Percentiles rank a stretch among this genome's conserved stretches.
Conservation (phyloP, 1,140 invertebrate genomes). For the Lordiphosa mommai region DNA sequence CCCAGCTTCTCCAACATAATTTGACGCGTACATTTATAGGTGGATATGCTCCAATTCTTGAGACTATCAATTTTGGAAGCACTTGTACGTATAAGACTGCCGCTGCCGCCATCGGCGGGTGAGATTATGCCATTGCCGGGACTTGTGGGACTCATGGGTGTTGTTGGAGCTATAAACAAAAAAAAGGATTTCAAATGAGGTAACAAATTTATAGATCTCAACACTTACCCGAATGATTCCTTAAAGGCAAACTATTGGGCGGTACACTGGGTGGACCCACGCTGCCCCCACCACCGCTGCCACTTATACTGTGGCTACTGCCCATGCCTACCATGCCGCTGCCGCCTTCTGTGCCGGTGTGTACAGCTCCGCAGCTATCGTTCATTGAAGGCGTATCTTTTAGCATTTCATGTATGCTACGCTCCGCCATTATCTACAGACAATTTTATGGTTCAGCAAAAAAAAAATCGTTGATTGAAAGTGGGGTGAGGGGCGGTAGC, state of each 20-base stretch:
- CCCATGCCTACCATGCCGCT: slow-evolving; percentile 43
- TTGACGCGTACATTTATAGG: slow-evolving; percentile 98
- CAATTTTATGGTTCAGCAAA: slow-evolving; percentile 1
- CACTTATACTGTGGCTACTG: slow-evolving; percentile 46
- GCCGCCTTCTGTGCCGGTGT: slow-evolving; percentile 84
- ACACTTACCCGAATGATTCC: slow-evolving; percentile 79
- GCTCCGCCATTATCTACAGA: slow-evolving; percentile 76
- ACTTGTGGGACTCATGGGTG: slow-evolving; percentile 82
- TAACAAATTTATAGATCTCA: neutral
- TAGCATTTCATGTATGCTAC: slow-evolving; percentile 93
- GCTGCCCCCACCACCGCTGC: neutral
- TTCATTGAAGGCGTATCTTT: slow-evolving; percentile 90
- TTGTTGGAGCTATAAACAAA: slow-evolving; percentile 54
- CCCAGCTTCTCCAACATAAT: slow-evolving; percentile 96
- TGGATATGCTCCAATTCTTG: slow-evolving; percentile 97
- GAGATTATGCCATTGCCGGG: slow-evolving; percentile 47
- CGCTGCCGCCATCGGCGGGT: slow-evolving; percentile 54
- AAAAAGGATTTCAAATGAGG: neutral
- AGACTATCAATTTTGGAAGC: slow-evolving; percentile 92
- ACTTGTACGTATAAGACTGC: slow-evolving; percentile 83
- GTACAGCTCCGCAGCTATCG: slow-evolving; percentile 87
- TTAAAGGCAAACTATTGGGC: slow-evolving; percentile 78
- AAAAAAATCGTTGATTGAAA: slow-evolving; percentile 33
- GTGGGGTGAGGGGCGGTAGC: neutral
- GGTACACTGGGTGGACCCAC: slow-evolving; percentile 45